Evolutionary conservation across 2,888 invertebrate genomes (phyloP), one percentile per base, ranked within the genome.

Genomic region (Drosophila nr. medialis): DNA sequence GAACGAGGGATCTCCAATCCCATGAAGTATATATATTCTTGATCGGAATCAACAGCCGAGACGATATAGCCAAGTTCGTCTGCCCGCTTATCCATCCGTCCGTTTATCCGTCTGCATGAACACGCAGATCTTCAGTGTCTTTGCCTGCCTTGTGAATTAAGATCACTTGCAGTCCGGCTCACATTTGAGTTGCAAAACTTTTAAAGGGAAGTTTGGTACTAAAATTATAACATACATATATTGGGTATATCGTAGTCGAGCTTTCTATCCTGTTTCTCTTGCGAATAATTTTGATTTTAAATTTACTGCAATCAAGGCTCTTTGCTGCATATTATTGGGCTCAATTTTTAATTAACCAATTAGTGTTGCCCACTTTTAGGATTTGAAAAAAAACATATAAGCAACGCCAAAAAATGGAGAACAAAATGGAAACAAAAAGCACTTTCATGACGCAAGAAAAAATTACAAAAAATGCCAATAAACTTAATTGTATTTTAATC

Each of bases 321-420:
- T 15, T 4, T 15, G 10, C 34, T 40, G 74, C 67, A 75, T 75
- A 78, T 8, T 42, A n/a, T 42, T 10, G 1, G 36, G 68, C 58
- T 38, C 21, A 18, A 10, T 30, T 5, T 21, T 48, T 7, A 4
- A 29, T n/a, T 15, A 6, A 49, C 1, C 7, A 0, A 15, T 21
- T 30, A 32, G 4, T 29, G 30, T 27, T 6, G 49, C 32, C 36
- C 55, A 48, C 67, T 74, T 62, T 50, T 29, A n/a, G 34, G 32
- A 30, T n/a, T 13, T 13, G 11, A 7, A 21, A 21, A 13, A 13
- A 42, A 6, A 38, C 5, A 11, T 21, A 42, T 42, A 42, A 21
- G 0, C 21, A 42, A 21, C 4, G 21, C 6, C 13, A 42, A 21
- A 7, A 42, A 13, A 4, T 42, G 42, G 6, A 6, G 6, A 42